phyloP scores from a whole-genome alignment of 92 coral and sea anemone genomes.

The Porites divaricata region DNA sequence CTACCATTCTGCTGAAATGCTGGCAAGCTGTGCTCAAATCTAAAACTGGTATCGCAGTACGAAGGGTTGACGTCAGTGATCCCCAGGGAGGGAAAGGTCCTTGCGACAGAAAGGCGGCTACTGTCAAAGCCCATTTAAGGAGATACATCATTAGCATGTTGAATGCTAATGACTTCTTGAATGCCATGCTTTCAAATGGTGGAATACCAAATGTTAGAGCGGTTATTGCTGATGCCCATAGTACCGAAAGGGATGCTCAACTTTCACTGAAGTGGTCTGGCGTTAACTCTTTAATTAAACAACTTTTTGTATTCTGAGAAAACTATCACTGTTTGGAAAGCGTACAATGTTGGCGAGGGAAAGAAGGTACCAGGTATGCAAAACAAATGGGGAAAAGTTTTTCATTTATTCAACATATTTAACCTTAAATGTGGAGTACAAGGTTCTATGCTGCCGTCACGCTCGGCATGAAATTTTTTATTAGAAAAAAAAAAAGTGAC shows the following conservation, averaged over 20 bases:
- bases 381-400: background rate
- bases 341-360: conserved; percentile 44
- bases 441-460: too few species aligned
- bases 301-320: conserved; percentile 30
- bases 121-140: background rate
- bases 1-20: background rate
- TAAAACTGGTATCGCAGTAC: background rate
- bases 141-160: background rate
- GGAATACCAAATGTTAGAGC: background rate
- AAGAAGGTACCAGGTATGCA: conserved; percentile 23
- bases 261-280: conserved; percentile 31
- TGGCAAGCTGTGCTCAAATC: conserved; percentile 3
- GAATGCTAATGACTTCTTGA: background rate
- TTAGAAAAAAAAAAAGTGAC: too few species aligned
- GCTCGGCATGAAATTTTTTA: too few species aligned
- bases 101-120: background rate
- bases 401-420: too few species aligned
- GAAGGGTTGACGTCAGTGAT: background rate
- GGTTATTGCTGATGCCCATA: background rate
- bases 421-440: too few species aligned
- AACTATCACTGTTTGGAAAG: conserved; percentile 44
- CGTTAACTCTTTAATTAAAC: conserved; percentile 40
- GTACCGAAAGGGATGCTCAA: background rate
- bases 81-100: background rate
- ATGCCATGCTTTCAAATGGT: background rate